Conservation (phyloP, 2,797 vertebrate genomes). For the Rhodeus uyekii region DNA sequence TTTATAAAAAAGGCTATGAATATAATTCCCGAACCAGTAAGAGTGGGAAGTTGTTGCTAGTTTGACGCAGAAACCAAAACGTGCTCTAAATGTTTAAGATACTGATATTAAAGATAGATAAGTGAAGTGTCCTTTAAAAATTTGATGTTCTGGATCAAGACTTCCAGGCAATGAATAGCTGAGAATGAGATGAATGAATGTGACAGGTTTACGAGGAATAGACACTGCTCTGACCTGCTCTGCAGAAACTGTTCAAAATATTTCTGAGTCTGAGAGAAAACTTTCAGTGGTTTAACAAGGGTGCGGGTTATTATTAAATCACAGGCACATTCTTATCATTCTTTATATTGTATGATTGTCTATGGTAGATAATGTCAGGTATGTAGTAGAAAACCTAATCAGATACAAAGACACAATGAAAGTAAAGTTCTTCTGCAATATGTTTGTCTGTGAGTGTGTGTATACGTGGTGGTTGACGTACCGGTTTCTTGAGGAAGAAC, state of each 20-base stretch:
- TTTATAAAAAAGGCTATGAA: no score
- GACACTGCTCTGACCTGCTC: background rate
- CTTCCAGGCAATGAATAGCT: background rate
- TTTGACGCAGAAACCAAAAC: background rate
- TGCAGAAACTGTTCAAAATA: no score
- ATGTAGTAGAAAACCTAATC: background rate
- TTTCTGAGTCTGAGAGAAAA: background rate
- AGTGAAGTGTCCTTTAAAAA: background rate
- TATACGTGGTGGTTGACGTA: slow-evolving; percentile 72
- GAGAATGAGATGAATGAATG: background rate
- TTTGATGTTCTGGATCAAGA: background rate
- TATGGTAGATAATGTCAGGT: background rate
- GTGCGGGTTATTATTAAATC: background rate
- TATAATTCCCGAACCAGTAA: background rate
- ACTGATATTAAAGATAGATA: background rate
- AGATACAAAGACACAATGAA: background rate
- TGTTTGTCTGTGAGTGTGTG: slow-evolving; percentile 1
- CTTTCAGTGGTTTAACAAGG: background rate
- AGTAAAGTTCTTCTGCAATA: background rate
- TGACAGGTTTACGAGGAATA: background rate
- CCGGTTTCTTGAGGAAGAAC: slow-evolving; percentile 96
- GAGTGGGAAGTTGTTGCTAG: background rate
- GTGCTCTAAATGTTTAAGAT: background rate
- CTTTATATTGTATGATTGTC: slow-evolving; percentile 2
- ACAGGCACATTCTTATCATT: slow-evolving; percentile 1